These are phyloP conservation scores for Terrapene triunguis DNA, from an alignment of 2,113 vertebrate genomes.

Conservation along the genomic window DNA sequence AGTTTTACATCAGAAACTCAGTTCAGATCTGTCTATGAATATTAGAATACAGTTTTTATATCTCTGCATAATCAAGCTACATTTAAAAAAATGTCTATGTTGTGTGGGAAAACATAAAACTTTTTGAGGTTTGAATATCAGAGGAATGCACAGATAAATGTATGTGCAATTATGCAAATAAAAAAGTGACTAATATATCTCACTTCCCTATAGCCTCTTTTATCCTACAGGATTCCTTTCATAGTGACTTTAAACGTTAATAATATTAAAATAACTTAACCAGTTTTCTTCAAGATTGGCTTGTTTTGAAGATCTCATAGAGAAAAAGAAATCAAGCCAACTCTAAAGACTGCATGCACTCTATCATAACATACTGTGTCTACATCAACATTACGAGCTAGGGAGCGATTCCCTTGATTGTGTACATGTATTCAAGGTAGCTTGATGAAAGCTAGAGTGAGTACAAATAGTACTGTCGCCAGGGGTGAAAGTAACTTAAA, in stretches of 20 bases:
- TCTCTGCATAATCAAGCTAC: neutral
- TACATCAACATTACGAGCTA: too few relatives aligned
- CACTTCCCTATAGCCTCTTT: neutral
- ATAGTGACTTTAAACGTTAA: neutral
- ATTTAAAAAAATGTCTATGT: accelerated
- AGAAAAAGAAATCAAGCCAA: neutral
- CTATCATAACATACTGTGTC: neutral
- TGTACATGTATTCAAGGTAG: too few relatives aligned
- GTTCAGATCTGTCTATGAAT: slow-evolving; percentile 1
- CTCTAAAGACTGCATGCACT: neutral
- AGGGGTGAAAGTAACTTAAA: too few relatives aligned
- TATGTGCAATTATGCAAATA: neutral
- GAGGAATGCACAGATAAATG: neutral
- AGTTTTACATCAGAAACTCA: slow-evolving; percentile 25
- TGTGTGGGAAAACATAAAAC: accelerated
- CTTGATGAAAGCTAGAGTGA: too few relatives aligned
- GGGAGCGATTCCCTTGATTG: too few relatives aligned
- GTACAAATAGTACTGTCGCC: too few relatives aligned
- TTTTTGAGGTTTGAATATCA: neutral
- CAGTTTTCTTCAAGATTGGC: neutral
- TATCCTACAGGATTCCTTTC: neutral
- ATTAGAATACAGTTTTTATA: neutral
- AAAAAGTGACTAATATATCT: neutral
- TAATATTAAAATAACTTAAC: neutral
- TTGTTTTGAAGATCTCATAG: neutral